Conservation (phyloP, 2,113 vertebrate genomes). For the Neogobius melanostomus region DNA sequence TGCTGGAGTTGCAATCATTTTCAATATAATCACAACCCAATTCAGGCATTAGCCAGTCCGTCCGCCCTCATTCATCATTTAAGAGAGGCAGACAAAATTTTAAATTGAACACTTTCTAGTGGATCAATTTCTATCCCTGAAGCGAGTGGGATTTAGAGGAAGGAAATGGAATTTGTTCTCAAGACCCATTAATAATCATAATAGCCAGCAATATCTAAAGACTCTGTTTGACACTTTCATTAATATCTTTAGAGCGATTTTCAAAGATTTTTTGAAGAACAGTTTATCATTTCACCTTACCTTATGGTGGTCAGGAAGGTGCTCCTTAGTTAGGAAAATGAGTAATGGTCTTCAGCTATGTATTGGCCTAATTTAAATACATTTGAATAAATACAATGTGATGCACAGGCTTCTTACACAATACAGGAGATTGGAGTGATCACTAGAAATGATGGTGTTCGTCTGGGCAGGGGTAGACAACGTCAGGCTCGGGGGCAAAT, state of each 20-base stretch:
- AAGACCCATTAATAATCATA: slow-evolving; percentile 74
- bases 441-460: too few relatives aligned
- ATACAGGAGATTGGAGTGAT: neutral
- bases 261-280: slow-evolving; percentile 62
- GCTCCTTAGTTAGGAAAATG: neutral
- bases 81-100: slow-evolving; percentile 50
- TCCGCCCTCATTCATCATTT: slow-evolving; percentile 56
- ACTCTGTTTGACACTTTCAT: slow-evolving; percentile 63
- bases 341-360: slow-evolving; percentile 1
- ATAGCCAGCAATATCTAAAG: slow-evolving; percentile 66
- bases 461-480: too few relatives aligned
- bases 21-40: slow-evolving; percentile 62
- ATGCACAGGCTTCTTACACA: neutral
- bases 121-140: slow-evolving; percentile 72
- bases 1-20: slow-evolving; percentile 60
- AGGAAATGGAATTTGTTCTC: slow-evolving; percentile 67
- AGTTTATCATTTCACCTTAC: slow-evolving; percentile 18
- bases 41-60: slow-evolving; percentile 59
- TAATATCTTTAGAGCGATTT: slow-evolving; percentile 57
- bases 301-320: neutral
- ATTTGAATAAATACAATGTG: slow-evolving; percentile 1
- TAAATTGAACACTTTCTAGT: slow-evolving; percentile 55
- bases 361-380: neutral
- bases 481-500: too few relatives aligned
- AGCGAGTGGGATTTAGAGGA: slow-evolving; percentile 41